Conservation (phyloP, 2,888 invertebrate genomes). For the Sycophila texana region DNA sequence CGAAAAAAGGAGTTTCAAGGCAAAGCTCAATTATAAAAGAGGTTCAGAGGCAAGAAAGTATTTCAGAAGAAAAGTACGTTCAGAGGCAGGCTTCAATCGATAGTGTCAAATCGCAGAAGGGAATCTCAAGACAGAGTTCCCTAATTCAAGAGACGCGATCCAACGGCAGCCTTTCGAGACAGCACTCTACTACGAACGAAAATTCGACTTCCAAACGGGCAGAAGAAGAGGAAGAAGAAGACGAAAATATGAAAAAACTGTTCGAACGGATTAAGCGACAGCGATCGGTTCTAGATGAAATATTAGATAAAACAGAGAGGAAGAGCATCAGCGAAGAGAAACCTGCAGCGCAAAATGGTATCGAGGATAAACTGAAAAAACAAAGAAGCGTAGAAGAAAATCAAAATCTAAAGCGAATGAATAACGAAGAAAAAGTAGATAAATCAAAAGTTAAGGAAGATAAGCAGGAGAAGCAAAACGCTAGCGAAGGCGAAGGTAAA, state of each 20-base stretch:
- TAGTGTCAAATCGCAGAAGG: constrained; percentile 20
- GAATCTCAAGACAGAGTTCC: constrained; percentile 58
- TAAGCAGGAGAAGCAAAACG: neutral
- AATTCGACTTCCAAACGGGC: constrained; percentile 36
- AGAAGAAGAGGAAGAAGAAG: constrained; percentile 77
- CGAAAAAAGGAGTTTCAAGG: constrained; percentile 51
- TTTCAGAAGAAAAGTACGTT: constrained; percentile 6
- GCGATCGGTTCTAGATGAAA: constrained; percentile 84
- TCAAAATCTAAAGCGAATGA: constrained; percentile 13
- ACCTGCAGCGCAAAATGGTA: neutral
- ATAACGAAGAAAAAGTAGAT: constrained; percentile 35
- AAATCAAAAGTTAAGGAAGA: constrained; percentile 13
- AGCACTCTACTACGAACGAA: constrained; percentile 53
- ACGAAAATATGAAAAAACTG: constrained; percentile 81
- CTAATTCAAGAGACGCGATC: constrained; percentile 57
- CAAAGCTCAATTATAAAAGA: constrained; percentile 59
- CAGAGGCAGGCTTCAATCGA: constrained; percentile 20
- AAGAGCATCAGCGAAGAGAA: neutral
- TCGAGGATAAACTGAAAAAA: neutral
- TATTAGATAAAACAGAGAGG: constrained; percentile 67
- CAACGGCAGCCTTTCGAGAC: neutral
- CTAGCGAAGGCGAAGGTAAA: too few species aligned
- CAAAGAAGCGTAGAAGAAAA: neutral
- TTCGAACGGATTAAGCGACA: constrained; percentile 82
- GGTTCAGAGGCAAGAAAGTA: constrained; percentile 48